These are phyloP conservation scores for Parnassius mnemosyne DNA, from an alignment of 2,888 invertebrate species.

Conservation along the genomic window DNA sequence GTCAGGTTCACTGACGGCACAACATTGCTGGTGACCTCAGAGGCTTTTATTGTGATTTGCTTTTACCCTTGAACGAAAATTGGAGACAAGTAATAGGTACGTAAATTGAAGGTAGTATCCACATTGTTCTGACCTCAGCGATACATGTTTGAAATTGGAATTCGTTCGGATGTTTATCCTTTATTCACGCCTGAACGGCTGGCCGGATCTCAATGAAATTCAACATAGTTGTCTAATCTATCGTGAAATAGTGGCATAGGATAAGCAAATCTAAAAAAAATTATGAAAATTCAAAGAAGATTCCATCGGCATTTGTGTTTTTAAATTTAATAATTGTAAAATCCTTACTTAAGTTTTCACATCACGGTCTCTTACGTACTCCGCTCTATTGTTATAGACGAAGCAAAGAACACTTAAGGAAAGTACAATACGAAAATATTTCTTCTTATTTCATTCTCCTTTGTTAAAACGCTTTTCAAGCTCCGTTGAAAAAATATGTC, in stretches of 20 bases:
- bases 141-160: neutral
- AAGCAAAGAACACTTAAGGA: neutral
- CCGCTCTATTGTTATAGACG: neutral
- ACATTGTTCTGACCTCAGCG: neutral
- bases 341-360: neutral
- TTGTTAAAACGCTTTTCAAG: slow-evolving; percentile 29
- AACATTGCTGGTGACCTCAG: slow-evolving; percentile 30
- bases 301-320: slow-evolving; percentile 34
- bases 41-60: slow-evolving; percentile 60
- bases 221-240: no score
- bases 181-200: no score
- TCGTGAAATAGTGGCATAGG: no score
- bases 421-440: slow-evolving; percentile 1
- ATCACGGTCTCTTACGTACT: neutral
- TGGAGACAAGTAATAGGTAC: neutral
- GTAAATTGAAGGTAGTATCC: neutral
- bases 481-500: neutral
- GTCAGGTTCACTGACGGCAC: slow-evolving; percentile 59
- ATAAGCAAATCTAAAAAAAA: slow-evolving; percentile 38
- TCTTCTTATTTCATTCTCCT: neutral
- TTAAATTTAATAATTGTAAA: neutral
- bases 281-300: slow-evolving; percentile 53
- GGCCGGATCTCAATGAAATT: no score
- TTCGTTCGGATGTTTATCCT: no score
- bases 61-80: slow-evolving; percentile 44